Evolutionary conservation across 2,888 invertebrate genomes (phyloP).

Genomic region (Zeuzera pyrina): DNA sequence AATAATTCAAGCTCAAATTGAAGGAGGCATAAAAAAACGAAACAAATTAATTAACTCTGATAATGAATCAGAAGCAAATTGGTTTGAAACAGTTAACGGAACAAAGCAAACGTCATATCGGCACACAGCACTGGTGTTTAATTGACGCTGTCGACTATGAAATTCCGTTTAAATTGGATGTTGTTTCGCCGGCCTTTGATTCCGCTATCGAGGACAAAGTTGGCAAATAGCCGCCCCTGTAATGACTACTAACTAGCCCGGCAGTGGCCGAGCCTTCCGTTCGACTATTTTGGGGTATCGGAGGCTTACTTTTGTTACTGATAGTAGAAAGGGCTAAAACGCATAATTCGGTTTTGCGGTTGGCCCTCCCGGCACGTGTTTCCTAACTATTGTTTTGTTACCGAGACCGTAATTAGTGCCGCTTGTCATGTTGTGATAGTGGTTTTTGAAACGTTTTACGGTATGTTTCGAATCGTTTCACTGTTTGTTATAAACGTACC

Average conservation of each 20-base stretch:
- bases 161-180: slow-evolving; percentile 47
- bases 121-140: slow-evolving; percentile 26
- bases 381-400: slow-evolving; percentile 42
- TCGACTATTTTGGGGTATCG: slow-evolving; percentile 14
- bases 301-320: slow-evolving; percentile 36
- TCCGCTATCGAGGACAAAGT: slow-evolving; percentile 28
- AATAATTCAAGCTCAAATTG: background rate
- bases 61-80: slow-evolving; percentile 32
- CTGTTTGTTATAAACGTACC: slow-evolving; percentile 10
- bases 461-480: slow-evolving; percentile 8
- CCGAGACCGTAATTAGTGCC: slow-evolving; percentile 36
- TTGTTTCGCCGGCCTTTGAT: slow-evolving; percentile 32
- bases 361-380: slow-evolving; percentile 28
- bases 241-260: slow-evolving; percentile 52
- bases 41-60: slow-evolving; percentile 17
- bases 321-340: slow-evolving; percentile 32
- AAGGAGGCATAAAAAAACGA: background rate
- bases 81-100: slow-evolving; percentile 21
- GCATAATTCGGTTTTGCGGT: slow-evolving; percentile 50
- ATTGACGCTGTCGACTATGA: slow-evolving; percentile 41
- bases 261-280: slow-evolving; percentile 4
- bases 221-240: slow-evolving; percentile 36
- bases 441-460: slow-evolving; percentile 5
- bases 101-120: slow-evolving; percentile 31
- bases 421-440: slow-evolving; percentile 33